phyloP scores from a whole-genome alignment of 2,797 vertebrate species.

The Graptemys geographica region DNA sequence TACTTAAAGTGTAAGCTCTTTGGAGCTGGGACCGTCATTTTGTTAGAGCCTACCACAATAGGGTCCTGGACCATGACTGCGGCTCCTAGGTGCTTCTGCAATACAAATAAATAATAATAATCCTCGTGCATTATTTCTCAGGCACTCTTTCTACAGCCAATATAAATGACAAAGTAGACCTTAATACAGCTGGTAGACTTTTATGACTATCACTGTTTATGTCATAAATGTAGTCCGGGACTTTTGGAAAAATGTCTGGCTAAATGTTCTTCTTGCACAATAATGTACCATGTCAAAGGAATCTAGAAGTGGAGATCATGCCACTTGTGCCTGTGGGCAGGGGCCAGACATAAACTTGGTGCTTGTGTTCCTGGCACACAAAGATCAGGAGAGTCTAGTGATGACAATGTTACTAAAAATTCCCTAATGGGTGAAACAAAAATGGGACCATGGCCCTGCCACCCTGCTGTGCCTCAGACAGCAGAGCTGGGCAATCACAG shows the following conservation, averaged over 20 bases:
- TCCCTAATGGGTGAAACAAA: background rate
- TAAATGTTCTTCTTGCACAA: background rate
- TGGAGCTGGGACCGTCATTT: background rate
- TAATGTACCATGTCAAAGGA: background rate
- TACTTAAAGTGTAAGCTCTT: background rate
- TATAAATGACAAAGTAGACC: background rate
- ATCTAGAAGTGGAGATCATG: background rate
- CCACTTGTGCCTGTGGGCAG: background rate
- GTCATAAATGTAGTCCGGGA: background rate
- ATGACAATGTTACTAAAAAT: background rate
- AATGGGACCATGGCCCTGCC: background rate
- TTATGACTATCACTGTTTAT: background rate
- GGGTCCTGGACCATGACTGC: background rate
- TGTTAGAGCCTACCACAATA: background rate
- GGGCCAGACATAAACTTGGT: background rate
- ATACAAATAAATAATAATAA: background rate
- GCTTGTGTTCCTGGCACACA: background rate
- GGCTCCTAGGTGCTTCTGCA: background rate
- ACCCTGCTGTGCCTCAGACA: background rate
- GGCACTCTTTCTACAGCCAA: background rate
- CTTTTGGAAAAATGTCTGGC: background rate
- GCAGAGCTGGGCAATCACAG: background rate
- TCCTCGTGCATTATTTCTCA: background rate
- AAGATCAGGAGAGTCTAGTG: background rate
- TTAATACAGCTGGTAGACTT: background rate